Conservation (phyloP, 2,797 vertebrate species). For the Lacerta bilineata region DNA sequence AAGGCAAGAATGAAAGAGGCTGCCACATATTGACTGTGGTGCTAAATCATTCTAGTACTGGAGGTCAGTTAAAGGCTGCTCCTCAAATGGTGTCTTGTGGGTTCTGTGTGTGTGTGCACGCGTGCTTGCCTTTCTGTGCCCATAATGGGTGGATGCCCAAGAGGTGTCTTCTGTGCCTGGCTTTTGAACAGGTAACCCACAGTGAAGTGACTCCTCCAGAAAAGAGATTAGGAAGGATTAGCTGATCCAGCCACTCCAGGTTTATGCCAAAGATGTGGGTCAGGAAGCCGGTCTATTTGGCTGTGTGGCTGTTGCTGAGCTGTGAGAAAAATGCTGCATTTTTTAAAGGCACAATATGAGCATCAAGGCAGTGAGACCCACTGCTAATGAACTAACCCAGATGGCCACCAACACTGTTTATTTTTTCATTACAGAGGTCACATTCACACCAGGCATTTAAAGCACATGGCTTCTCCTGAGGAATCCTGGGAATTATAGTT, state of each 20-base stretch:
- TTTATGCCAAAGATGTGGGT: conserved; percentile 47
- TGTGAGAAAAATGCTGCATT: background rate
- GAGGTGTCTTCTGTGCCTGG: accelerated
- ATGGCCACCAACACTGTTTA: background rate
- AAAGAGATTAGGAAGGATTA: conserved; percentile 60
- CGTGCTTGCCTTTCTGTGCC: background rate
- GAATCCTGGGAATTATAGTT: too few species aligned
- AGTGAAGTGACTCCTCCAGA: conserved; percentile 24
- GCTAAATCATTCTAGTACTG: background rate
- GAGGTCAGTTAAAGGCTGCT: background rate
- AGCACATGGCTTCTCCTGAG: too few species aligned
- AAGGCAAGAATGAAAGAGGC: too few species aligned
- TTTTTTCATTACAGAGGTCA: background rate
- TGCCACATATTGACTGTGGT: background rate
- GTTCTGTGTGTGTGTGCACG: accelerated
- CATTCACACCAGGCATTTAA: too few species aligned
- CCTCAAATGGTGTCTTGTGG: background rate
- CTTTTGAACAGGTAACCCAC: conserved; percentile 46
- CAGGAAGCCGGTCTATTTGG: conserved; percentile 18
- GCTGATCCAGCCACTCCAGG: conserved; percentile 1
- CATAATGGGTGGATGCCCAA: background rate
- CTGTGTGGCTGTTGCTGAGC: accelerated
- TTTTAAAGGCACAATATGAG: background rate
- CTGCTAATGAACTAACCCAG: background rate
- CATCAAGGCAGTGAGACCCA: background rate